phyloP scores from a whole-genome alignment of 1,140 invertebrate genomes.

The Schlechtendalia chinensis region DNA sequence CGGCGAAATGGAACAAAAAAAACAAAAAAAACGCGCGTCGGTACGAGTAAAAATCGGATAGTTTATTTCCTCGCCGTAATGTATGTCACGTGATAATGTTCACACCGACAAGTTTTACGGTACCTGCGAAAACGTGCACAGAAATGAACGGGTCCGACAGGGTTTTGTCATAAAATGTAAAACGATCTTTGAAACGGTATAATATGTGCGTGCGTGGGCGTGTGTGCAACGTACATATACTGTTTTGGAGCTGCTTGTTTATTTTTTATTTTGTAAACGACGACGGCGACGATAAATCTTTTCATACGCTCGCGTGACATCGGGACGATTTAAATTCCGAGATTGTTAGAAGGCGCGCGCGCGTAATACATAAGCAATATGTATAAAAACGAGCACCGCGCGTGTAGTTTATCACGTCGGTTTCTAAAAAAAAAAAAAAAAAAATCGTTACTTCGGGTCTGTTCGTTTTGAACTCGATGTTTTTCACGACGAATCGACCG shows the following conservation, averaged over 20 bases:
- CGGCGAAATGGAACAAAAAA: too few species aligned
- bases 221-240: neutral
- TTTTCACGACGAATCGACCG: too few species aligned
- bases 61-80: neutral
- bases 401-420: neutral
- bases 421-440: too few species aligned
- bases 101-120: constrained; percentile 20
- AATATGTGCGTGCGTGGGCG: neutral
- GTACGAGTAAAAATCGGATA: neutral
- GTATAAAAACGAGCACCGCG: neutral
- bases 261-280: neutral
- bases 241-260: neutral
- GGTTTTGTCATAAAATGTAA: constrained; percentile 9
- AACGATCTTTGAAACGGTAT: neutral
- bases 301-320: neutral
- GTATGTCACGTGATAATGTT: constrained; percentile 1
- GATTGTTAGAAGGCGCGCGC: neutral
- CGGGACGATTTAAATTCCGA: neutral
- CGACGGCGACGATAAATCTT: neutral
- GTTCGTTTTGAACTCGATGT: too few species aligned
- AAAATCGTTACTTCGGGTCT: too few species aligned
- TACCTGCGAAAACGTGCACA: neutral
- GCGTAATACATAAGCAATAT: neutral
- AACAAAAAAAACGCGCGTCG: too few species aligned
- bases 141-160: neutral